Evolutionary conservation across 2,888 invertebrate species (phyloP), one percentile per base, ranked within the genome.

Genomic region (Cheilosia vulpina): DNA sequence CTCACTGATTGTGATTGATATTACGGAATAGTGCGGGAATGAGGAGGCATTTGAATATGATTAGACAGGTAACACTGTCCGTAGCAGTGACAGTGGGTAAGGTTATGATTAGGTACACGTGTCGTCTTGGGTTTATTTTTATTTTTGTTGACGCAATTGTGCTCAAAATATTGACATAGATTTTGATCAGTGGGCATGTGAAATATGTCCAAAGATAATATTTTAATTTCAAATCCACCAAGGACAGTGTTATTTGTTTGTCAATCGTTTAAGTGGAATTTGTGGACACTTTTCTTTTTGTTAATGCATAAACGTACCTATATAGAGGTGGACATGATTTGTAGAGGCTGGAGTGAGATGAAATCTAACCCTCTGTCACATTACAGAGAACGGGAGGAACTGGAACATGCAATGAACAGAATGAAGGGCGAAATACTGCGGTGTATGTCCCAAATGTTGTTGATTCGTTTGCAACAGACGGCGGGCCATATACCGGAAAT

Each of bases 81-180:
- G 38, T 38, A 38, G 13, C 38, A 38, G 38, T 38, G 38, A 13
- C 13, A 38, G 34, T 73, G 66, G 65, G 57, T 27, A 50, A 58
- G 57, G 65, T 65, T 38, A 75, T 66, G 57, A 41, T 19, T 75
- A 38, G 4, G 0, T 38, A 66, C 75, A 75, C 65, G 65, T 66
- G 75, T 50, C 66, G 50, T 75, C 65, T 58, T 47, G 9, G 31
- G 27, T 75, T 75, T 63, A 27, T 38, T 19, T 75, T 58, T 63
- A 27, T 50, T 19, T 68, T 19, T 55, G 5, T 47, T 17, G 6
- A 17, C 17, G 9, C 9, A 41, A n/a, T 55, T 19, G 27, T 47
- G 52, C 34, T 6, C 45, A 38, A 2, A 6, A 47, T 24, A 47
- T 65, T 65, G 63, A 65, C 65, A 47, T 45, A 55, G 31, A 43